Evolutionary conservation across 2,888 invertebrate species (phyloP).

Genomic region (Molorchus minor): DNA sequence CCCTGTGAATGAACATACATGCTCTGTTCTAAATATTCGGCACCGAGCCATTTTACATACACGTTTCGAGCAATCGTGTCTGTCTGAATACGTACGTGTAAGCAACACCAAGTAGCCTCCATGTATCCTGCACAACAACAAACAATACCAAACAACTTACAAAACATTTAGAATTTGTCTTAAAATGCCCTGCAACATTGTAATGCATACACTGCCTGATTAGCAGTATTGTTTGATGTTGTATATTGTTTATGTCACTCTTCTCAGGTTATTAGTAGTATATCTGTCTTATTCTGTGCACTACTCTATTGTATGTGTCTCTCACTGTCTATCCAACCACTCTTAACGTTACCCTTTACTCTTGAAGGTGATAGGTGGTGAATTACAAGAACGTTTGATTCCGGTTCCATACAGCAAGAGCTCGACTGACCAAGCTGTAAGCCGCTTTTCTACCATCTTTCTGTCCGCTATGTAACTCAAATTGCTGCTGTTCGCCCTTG

Average conservation of each 20-base stretch:
- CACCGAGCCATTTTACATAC: slow-evolving; percentile 60
- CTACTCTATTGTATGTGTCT: slow-evolving; percentile 64
- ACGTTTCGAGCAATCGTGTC: slow-evolving; percentile 64
- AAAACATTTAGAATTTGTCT: slow-evolving; percentile 8
- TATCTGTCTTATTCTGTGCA: slow-evolving; percentile 64
- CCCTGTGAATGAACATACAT: slow-evolving; percentile 36
- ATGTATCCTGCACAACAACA: slow-evolving; percentile 43
- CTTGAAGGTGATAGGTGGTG: slow-evolving; percentile 99
- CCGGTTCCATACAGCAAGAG: slow-evolving; percentile 99
- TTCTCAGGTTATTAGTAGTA: slow-evolving; percentile 63
- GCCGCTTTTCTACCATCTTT: slow-evolving; percentile 74
- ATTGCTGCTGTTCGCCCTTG: slow-evolving; percentile 62
- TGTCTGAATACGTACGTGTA: slow-evolving; percentile 56
- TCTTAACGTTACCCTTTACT: slow-evolving; percentile 87
- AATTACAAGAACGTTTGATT: slow-evolving; percentile 99
- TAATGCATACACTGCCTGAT: background rate
- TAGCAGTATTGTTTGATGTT: slow-evolving; percentile 20
- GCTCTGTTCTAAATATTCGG: slow-evolving; percentile 61
- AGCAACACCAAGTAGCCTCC: slow-evolving; percentile 40
- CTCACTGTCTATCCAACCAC: slow-evolving; percentile 68
- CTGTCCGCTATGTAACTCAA: slow-evolving; percentile 64
- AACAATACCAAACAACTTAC: slow-evolving; percentile 28
- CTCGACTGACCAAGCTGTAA: slow-evolving; percentile 99
- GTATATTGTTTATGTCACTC: slow-evolving; percentile 44
- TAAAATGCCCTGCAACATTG: slow-evolving; percentile 21